Conservation (phyloP, 1,140 invertebrate genomes). For the Sweltsa coloradensis region DNA sequence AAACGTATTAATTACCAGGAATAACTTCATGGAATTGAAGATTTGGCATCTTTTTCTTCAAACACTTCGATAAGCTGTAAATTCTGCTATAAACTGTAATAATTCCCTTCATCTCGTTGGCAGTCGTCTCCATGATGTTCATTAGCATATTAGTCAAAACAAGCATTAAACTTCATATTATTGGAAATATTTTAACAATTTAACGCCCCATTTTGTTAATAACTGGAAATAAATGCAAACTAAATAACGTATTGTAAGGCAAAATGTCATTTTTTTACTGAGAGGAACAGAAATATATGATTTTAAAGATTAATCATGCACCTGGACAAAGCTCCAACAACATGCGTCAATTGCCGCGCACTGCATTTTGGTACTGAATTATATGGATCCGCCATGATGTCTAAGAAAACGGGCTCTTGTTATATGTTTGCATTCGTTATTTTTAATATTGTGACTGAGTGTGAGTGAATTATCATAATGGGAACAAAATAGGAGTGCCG, state of each 20-base stretch:
- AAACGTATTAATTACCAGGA: constrained; percentile 15
- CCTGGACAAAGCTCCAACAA: constrained; percentile 7
- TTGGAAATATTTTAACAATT: not conserved
- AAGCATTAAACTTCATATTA: not conserved
- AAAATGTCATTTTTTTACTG: not conserved
- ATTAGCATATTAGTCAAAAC: constrained; percentile 9
- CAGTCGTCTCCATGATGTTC: constrained; percentile 7
- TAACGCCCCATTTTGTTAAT: not conserved
- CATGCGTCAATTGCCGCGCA: constrained; percentile 40
- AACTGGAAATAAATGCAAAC: not conserved
- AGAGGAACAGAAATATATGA: not conserved
- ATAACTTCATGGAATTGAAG: constrained; percentile 20
- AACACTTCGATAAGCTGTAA: constrained; percentile 23
- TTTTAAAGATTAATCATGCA: not conserved
- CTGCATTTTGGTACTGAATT: constrained; percentile 42
- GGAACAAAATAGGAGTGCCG: constrained; percentile 47
- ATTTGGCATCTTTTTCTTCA: constrained; percentile 22
- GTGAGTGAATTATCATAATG: constrained; percentile 51
- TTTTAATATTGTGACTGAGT: constrained; percentile 57
- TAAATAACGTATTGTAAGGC: not conserved
- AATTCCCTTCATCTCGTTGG: constrained; percentile 16
- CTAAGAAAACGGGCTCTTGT: constrained; percentile 49
- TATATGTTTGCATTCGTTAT: constrained; percentile 51
- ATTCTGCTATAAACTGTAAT: constrained; percentile 24
- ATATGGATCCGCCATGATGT: constrained; percentile 56